Conservation (phyloP, 2,797 vertebrate genomes). For the Myotis planiceps region DNA sequence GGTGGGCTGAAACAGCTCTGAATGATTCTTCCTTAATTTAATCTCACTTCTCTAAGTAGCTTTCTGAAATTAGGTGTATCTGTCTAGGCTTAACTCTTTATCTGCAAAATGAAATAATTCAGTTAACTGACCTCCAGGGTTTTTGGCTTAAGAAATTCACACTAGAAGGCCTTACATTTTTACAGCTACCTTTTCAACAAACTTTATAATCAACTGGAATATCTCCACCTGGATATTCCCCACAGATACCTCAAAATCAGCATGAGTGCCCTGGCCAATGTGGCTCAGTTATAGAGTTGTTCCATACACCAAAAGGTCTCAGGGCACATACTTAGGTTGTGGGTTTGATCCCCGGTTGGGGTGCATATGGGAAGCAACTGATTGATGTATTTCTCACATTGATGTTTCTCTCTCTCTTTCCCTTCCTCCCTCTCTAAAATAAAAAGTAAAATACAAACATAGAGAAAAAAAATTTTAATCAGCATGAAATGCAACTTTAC, state of each 20-base stretch:
- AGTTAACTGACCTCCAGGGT: background rate
- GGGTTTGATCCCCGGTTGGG: background rate
- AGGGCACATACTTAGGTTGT: background rate
- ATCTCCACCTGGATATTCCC: background rate
- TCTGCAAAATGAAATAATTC: conserved; percentile 30
- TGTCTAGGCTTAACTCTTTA: background rate
- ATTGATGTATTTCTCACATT: background rate
- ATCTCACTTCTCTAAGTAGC: background rate
- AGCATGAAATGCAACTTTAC: background rate
- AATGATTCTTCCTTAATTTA: background rate
- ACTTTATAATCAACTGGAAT: background rate
- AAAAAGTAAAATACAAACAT: background rate
- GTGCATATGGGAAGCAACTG: background rate
- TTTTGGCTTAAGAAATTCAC: background rate
- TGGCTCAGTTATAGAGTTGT: background rate
- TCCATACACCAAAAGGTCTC: background rate
- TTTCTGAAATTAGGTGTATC: conserved; percentile 18
- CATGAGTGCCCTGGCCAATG: background rate
- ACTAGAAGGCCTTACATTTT: background rate
- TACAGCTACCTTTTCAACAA: conserved; percentile 20
- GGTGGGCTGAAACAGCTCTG: background rate
- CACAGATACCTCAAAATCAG: background rate
- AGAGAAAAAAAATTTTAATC: background rate
- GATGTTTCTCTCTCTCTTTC: background rate
- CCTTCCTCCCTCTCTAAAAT: background rate